Base-by-base conservation (phyloP, 2,113 vertebrate genomes). In the Speoplatyrhinus poulsoni region DNA sequence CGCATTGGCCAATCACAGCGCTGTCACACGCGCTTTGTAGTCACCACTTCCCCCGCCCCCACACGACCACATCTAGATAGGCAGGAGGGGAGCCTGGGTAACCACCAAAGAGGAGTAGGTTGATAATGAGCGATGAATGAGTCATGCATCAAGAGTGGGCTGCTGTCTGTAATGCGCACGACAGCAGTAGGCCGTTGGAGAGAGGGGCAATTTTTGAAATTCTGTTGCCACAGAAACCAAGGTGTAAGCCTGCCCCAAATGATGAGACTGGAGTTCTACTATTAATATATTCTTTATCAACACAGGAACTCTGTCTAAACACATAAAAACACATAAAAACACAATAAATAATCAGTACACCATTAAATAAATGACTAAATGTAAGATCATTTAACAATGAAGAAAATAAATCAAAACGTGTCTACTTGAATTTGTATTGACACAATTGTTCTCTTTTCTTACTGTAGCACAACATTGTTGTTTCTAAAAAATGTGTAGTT, bases 1-100 rank as follows among this genome's bases (percentile, higher is more conserved):
- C 82, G 83, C 92, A 88, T 74, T 75, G 93, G 84, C 96, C 96
- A 96, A 96, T 96, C 90, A 56, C 76, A 88, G 89, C 53, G 67
- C 15, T 73, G 82, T 69, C 69, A 86, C 74, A 76, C 77, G 70
- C 54, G 91, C 91, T 91, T 91, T 88, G 74, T 86, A 90, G 87
- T 83, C 83, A 70, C 79, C 76, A 74, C 89, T 87, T 88, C 73
- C 67, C 87, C 89, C 73, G 67, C 82, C 85, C 82, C 83, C 77
- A 87, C 84, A 87, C 87, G 57, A 48, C 57, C 60, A 54, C 53
- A 54, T 16, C 8, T 10, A 9, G 55, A 17, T 71, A 76, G 69
- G 79, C 76, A 73, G 82, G 77, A 73, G 82, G 77, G 70, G 81
- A 82, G 88, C 77, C 86, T 83, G 84, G 86, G 79, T 82, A 82